These are phyloP conservation scores for Andricus curvator DNA, from an alignment of 2,888 invertebrate species.

Conservation along the genomic window DNA sequence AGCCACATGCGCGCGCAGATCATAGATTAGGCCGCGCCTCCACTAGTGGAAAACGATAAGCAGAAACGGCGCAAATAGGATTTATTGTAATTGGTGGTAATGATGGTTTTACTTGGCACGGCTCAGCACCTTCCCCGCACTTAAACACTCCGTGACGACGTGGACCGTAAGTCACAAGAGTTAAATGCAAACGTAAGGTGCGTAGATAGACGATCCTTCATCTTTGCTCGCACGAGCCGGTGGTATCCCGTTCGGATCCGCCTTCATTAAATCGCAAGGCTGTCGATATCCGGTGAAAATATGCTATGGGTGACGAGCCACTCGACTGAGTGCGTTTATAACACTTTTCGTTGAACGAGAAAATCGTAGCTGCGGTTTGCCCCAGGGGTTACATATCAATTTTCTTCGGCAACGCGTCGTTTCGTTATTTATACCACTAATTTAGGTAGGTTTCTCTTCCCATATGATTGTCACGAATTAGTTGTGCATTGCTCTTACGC, in stretches of 20 bases:
- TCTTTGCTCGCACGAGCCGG: conserved; percentile 43
- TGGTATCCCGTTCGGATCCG: conserved; percentile 37
- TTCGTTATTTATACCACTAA: conserved; percentile 19
- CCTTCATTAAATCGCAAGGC: conserved; percentile 16
- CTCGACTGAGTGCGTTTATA: not conserved
- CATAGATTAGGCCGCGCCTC: conserved; percentile 62
- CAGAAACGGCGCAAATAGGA: conserved; percentile 66
- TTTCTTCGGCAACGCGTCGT: conserved; percentile 15
- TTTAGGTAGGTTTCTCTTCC: conserved; percentile 22
- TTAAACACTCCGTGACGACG: conserved; percentile 44
- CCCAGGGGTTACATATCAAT: conserved; percentile 9
- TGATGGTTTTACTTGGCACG: conserved; percentile 66
- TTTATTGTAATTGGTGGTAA: conserved; percentile 74
- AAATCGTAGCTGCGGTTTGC: not conserved
- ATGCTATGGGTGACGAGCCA: conserved; percentile 43
- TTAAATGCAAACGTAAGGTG: conserved; percentile 46
- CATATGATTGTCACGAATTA: conserved; percentile 15
- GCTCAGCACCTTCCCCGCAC: conserved; percentile 49
- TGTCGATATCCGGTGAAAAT: conserved; percentile 43
- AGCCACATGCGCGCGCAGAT: conserved; percentile 44
- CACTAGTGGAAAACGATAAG: conserved; percentile 66
- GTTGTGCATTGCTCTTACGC: not conserved
- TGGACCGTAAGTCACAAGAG: conserved; percentile 52
- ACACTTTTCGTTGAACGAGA: not conserved
- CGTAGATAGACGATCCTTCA: conserved; percentile 35